Base-by-base conservation (phyloP, 2,797 vertebrate genomes). In the Salmo trutta region DNA sequence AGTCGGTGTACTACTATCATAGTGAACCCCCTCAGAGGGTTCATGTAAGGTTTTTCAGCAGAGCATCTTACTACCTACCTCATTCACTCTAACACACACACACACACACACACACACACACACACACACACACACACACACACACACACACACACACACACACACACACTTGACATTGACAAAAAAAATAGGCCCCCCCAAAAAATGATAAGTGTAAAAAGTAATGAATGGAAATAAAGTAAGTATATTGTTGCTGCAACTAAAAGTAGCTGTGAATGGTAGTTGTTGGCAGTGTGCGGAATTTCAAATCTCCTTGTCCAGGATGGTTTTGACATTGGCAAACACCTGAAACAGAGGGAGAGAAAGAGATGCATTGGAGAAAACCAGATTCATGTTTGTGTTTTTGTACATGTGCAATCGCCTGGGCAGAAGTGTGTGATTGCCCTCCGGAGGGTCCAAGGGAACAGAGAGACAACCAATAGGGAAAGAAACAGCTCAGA, bases 301-400 rank as follows among this genome's bases (percentile, higher is more conserved):
- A 64, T 89, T 64, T 93, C 94, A 97, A 84, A 94, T 96, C 91
- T 99, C 96, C 88, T 94, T 95, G 88, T 97, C 96, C 8, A 99
- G 95, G 91, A 98, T 88, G 83, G 93, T 88, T 92, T 96, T 94
- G 88, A 99, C 98, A 65, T 96, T 95, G 80, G 91, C 91, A 90
- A 98, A 99, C 88, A 99, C 98, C 98, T 99, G 89, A 16, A 64
- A 62, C 21, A 24, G 59, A 47, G 93, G 89, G 81, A 89, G 85
- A 74, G 79, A 78, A 36, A 79, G 79, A 51, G 73, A 81, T 41
- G 77, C 53, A 77, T 82, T 81, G 74, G 24, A 14, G 21, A 10
- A 70, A 79, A 74, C n/a, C 4, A 16, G 27, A 53, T 7, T 53
- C 15, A 17, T 17, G 27, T 27, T 14, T 47, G n/a, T 21, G 5